Evolutionary conservation across 2,113 vertebrate species (phyloP), one percentile per base, ranked within the genome.

Genomic region (Leptobrachium leishanense): DNA sequence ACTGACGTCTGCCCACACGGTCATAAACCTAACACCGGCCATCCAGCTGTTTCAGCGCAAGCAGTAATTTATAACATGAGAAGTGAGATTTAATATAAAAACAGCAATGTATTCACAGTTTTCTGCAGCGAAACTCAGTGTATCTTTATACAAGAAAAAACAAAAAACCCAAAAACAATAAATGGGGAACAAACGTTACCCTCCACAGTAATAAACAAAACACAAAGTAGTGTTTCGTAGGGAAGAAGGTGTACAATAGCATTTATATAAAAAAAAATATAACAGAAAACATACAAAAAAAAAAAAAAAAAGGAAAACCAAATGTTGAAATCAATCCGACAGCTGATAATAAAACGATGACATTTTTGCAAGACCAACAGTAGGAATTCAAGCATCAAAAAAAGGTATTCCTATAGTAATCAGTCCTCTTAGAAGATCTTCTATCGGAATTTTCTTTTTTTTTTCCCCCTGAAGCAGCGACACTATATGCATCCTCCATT

Each of bases 351-450:
- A 81, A 81, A 74, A 67, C 46, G 55, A 67, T 55, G 72, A 67
- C 63, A 68, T 81, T 31, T 31, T 31, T 81, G 78, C 64, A 68
- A 74, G n/a, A 80, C 68, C 64, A 39, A 80, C 64, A 81, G 71
- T 64, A 74, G 55, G 78, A 68, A 74, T 81, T 81, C 78, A 81
- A 81, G 78, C 72, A 81, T 81, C 66, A 57, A 80, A 72, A 81
- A 81, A 72, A 81, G 65, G 64, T 81, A 74, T 81, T 81, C 64
- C 76, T 41, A 53, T 81, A 74, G 71, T 68, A 68, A 57, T 68
- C 55, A 79, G 77, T 79, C 59, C 62, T 43, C 72, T 73, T 79
- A 43, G 8, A 50, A 72, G 70, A 57, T 66, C 59, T 79, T 66
- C 70, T 11, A 44, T 69, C 72, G 20, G 72, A 74, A 43, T 74